These are phyloP conservation scores for Paralichthys olivaceus DNA, from an alignment of 2,113 vertebrate genomes.

Conservation along the genomic window DNA sequence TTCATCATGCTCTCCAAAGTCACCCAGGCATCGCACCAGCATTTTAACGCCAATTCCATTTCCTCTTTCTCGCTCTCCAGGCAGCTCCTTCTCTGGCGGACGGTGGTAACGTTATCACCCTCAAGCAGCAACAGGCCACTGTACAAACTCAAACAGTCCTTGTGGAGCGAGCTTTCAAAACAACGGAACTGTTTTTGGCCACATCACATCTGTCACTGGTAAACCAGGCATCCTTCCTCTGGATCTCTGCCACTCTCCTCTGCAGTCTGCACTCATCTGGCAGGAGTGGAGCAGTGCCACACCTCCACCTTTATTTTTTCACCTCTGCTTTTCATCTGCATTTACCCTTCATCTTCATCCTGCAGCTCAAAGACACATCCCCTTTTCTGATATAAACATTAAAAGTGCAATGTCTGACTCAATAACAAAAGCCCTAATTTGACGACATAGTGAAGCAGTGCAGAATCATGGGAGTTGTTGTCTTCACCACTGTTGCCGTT, in stretches of 20 bases:
- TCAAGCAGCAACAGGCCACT: slow-evolving; percentile 6
- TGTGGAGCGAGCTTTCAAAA: neutral
- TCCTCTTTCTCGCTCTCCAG: neutral
- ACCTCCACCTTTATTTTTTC: slow-evolving; percentile 31
- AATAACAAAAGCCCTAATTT: no score
- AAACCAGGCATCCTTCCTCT: neutral
- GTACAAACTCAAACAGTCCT: slow-evolving; percentile 1
- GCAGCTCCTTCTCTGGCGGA: neutral
- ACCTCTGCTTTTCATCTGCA: slow-evolving; percentile 23
- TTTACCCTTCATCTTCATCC: neutral
- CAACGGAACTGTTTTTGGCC: neutral
- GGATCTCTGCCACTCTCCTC: slow-evolving; percentile 9
- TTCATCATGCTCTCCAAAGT: slow-evolving; percentile 10
- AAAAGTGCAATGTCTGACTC: neutral
- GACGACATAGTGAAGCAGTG: no score
- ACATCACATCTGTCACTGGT: slow-evolving; percentile 51
- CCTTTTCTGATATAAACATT: neutral
- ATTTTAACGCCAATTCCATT: slow-evolving; percentile 18
- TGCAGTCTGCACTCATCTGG: slow-evolving; percentile 47
- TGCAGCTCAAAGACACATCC: neutral
- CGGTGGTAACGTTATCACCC: slow-evolving; percentile 41
- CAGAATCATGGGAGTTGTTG: no score
- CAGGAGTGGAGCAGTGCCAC: slow-evolving; percentile 30
- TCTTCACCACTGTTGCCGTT: no score
- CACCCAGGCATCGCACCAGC: slow-evolving; percentile 4